These are phyloP conservation scores for Camponotus floridanus DNA, from an alignment of 1,140 invertebrate genomes.

Conservation along the genomic window DNA sequence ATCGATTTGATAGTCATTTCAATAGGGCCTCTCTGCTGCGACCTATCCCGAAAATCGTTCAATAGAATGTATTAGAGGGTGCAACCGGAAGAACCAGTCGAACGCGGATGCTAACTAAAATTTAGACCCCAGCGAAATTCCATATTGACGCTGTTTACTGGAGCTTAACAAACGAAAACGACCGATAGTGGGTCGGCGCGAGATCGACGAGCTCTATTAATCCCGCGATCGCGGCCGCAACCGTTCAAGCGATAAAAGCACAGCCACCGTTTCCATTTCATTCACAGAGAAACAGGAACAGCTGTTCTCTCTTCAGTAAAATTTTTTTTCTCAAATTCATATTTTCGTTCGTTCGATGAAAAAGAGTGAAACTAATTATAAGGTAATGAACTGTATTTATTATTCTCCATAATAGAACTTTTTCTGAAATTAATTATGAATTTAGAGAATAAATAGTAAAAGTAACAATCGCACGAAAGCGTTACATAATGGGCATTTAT, in stretches of 20 bases:
- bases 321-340: not conserved
- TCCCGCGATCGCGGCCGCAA: conserved; percentile 36
- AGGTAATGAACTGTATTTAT: not conserved
- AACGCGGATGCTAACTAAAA: conserved; percentile 76
- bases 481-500: not conserved
- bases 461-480: not conserved
- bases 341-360: conserved; percentile 31
- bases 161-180: conserved; percentile 80
- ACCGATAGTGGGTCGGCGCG: conserved; percentile 61
- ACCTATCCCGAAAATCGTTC: conserved; percentile 55
- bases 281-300: not conserved
- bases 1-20: not conserved
- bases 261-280: conserved; percentile 40
- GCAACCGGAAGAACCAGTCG: conserved; percentile 59
- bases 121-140: conserved; percentile 77
- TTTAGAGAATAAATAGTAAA: not conserved
- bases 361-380: conserved; percentile 8
- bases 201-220: conserved; percentile 78
- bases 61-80: conserved; percentile 65
- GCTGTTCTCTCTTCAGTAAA: not conserved
- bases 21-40: conserved; percentile 4
- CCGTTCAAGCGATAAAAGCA: conserved; percentile 18
- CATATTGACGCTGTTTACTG: conserved; percentile 75
- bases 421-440: not conserved
- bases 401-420: conserved; percentile 2